Conservation (phyloP, 2,888 invertebrate species). For the Ophioninae sp. region DNA sequence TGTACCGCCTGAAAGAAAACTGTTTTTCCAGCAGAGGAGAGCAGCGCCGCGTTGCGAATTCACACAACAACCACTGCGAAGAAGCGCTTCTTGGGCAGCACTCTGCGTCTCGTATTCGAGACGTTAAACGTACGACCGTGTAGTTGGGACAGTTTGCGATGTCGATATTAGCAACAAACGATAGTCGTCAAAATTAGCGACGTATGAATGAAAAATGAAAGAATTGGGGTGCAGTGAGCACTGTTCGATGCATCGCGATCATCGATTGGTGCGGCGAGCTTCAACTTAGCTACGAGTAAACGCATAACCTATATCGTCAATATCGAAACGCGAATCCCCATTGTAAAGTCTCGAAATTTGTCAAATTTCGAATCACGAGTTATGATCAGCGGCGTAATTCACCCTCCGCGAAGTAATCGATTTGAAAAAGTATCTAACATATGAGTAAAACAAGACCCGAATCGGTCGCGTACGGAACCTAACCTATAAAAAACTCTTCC, state of each 20-base stretch:
- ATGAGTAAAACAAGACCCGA: background rate
- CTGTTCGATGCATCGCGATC: background rate
- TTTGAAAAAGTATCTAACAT: background rate
- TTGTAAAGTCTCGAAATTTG: background rate
- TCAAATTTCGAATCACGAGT: background rate
- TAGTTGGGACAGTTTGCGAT: background rate
- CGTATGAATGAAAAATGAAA: background rate
- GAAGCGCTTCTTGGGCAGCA: background rate
- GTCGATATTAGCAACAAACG: background rate
- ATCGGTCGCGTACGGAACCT: background rate
- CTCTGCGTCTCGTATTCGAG: background rate
- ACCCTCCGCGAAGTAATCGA: background rate
- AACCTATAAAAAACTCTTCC: background rate
- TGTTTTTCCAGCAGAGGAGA: background rate
- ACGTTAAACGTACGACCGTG: background rate
- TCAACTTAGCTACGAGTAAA: background rate
- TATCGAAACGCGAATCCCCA: background rate
- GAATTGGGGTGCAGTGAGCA: background rate
- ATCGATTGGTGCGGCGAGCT: background rate
- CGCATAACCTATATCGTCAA: conserved; percentile 14
- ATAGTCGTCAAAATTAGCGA: background rate
- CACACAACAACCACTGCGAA: background rate
- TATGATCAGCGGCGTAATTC: background rate
- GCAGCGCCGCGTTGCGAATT: background rate
- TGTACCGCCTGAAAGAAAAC: background rate